These are phyloP conservation scores for Chloromyia formosa DNA, from an alignment of 2,888 invertebrate species.

Conservation along the genomic window DNA sequence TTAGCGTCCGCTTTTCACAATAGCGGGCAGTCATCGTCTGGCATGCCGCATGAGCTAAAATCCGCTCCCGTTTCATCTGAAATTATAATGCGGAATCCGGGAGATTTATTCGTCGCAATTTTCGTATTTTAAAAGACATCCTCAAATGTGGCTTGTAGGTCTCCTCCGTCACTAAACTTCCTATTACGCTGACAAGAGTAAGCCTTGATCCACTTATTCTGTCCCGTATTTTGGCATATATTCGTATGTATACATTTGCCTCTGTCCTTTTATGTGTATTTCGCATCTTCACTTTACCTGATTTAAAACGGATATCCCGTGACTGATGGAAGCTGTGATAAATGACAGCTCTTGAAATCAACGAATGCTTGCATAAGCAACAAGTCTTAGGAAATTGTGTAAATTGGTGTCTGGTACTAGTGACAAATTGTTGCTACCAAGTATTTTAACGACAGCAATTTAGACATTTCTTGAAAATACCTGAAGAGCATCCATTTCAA, in stretches of 20 bases:
- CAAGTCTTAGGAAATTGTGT: conserved; percentile 37
- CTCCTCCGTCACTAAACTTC: not conserved
- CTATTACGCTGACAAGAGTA: not conserved
- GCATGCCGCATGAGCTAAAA: no score
- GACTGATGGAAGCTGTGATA: conserved; percentile 21
- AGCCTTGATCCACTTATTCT: not conserved
- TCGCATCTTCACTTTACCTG: not conserved
- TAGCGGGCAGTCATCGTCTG: no score
- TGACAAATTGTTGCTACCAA: conserved; percentile 36
- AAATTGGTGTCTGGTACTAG: conserved; percentile 24
- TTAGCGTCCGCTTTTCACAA: no score
- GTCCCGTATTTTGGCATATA: no score
- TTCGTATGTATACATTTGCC: no score
- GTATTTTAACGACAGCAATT: conserved; percentile 36
- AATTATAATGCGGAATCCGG: no score
- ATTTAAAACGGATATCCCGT: conserved; percentile 5
- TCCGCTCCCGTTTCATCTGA: no score
- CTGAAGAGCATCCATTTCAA: not conserved
- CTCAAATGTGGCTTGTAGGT: not conserved
- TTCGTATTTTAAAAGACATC: not conserved
- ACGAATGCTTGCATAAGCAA: conserved; percentile 38
- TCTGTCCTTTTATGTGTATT: not conserved
- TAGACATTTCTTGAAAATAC: conserved; percentile 14
- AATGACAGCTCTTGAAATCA: conserved; percentile 24
- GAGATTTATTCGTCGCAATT: not conserved